phyloP scores from a whole-genome alignment of 1,140 invertebrate species.

The Pygmarrhopalites habei region DNA sequence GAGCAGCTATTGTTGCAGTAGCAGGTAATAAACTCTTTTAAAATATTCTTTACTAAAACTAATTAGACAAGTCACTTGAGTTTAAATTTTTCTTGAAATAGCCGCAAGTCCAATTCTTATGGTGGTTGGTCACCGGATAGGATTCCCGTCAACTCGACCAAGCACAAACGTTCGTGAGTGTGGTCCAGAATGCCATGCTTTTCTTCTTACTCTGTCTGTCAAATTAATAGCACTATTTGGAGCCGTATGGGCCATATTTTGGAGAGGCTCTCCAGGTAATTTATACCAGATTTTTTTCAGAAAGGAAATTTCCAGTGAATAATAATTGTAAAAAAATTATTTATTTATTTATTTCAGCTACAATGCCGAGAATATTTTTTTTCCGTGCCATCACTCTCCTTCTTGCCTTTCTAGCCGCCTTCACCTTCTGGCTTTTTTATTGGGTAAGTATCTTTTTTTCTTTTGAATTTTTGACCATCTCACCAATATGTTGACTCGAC shows the following conservation, averaged over 20 bases:
- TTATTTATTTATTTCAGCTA: too few species aligned
- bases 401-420: constrained; percentile 83
- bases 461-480: too few species aligned
- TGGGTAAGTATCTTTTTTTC: constrained; percentile 69
- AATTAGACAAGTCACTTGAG: too few species aligned
- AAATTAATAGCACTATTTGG: constrained; percentile 84
- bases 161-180: constrained; percentile 48
- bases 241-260: constrained; percentile 77
- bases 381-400: constrained; percentile 80
- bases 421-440: constrained; percentile 97
- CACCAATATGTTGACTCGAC: too few species aligned
- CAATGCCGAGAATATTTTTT: constrained; percentile 88
- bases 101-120: constrained; percentile 82
- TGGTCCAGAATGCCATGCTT: constrained; percentile 79
- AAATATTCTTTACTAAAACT: too few species aligned
- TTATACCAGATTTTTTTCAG: too few species aligned
- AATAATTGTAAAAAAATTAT: too few species aligned
- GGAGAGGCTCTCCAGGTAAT: constrained; percentile 55
- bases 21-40: too few species aligned
- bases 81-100: too few species aligned
- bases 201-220: constrained; percentile 82
- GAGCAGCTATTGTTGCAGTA: constrained; percentile 48
- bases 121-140: constrained; percentile 85
- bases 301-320: too few species aligned
- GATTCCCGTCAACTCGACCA: constrained; percentile 42